Base-by-base conservation (phyloP, 2,797 vertebrate genomes). In the Holocentrus rufus region DNA sequence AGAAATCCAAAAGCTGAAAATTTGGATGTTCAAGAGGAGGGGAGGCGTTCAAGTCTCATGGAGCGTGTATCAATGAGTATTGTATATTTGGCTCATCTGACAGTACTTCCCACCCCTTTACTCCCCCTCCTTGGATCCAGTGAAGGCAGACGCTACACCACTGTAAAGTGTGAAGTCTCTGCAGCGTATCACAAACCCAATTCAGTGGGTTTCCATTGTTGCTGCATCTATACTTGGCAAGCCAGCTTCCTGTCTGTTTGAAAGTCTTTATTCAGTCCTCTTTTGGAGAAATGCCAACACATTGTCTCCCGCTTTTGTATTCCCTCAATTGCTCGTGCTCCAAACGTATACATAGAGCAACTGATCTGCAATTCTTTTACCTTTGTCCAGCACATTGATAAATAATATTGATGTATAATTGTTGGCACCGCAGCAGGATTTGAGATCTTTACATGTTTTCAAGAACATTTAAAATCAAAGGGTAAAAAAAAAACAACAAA, bases 221-320 rank as follows among this genome's bases (percentile, higher is more conserved):
- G 81, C 74, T 76, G 79, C 88, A 91, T 91, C 87, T 67, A 84
- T 79, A 84, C 81, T 92, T 91, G 83, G 82, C 80, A 90, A 74
- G 83, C 83, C 86, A 79, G 59, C 55, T 82, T 87, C 85, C 79
- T 90, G 82, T 80, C 89, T 92, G 81, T 81, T 83, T 94, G 66
- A 91, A 94, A 91, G 82, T 92, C 80, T 90, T 87, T 71, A 90
- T 94, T 94, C 81, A 93, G 73, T 64, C 39, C 63, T 46, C 4
- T 61, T 59, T 57, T 90, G 89, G 91, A 88, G 80, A 15, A 17
- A 47, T 6, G 86, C 91, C 92, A 94, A 67, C 79, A 69, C 27
- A 23, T 65, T 80, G 73, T 80, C 82, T 85, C 76, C 56, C 84
- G 82, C 86, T 86, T 70, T 87, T 82, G 60, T 83, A 81, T 85